Conservation (phyloP, 2,797 vertebrate species). For the Phalloptychus januarius region DNA sequence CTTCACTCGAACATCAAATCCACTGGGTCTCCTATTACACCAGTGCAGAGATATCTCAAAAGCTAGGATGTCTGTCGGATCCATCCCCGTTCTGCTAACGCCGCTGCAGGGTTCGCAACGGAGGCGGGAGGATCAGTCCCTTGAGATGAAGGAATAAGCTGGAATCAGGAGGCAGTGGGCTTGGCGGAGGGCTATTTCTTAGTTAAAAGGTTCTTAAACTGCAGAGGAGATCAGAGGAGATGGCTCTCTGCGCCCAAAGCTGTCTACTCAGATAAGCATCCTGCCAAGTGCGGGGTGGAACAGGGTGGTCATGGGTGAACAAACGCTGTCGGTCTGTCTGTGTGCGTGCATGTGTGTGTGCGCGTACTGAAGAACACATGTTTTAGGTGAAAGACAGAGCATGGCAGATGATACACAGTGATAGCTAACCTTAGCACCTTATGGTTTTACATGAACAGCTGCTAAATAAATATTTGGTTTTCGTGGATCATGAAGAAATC, state of each 20-base stretch:
- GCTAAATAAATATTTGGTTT: slow-evolving; percentile 4
- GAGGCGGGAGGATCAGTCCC: slow-evolving; percentile 76
- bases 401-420: slow-evolving; percentile 33
- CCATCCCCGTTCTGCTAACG: slow-evolving; percentile 67
- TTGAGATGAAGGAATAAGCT: slow-evolving; percentile 75
- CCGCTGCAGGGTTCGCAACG: slow-evolving; percentile 71
- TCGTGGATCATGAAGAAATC: not conserved
- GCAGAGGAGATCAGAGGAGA: slow-evolving; percentile 78
- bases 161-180: slow-evolving; percentile 71
- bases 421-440: not conserved
- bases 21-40: slow-evolving; percentile 76
- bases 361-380: slow-evolving; percentile 35
- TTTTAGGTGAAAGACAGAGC: slow-evolving; percentile 44
- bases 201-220: slow-evolving; percentile 83
- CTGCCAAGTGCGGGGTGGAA: slow-evolving; percentile 67
- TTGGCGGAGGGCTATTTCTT: slow-evolving; percentile 72
- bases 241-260: slow-evolving; percentile 70
- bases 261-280: slow-evolving; percentile 78
- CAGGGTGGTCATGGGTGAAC: slow-evolving; percentile 73
- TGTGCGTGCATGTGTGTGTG: not conserved
- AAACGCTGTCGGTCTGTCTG: slow-evolving; percentile 31
- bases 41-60: slow-evolving; percentile 71
- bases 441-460: slow-evolving; percentile 1
- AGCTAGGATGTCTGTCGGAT: slow-evolving; percentile 73
- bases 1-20: slow-evolving; percentile 76